Evolutionary conservation across 1,140 invertebrate species (phyloP), one percentile per base, ranked within the genome.

Genomic region (Nephotettix cincticeps): DNA sequence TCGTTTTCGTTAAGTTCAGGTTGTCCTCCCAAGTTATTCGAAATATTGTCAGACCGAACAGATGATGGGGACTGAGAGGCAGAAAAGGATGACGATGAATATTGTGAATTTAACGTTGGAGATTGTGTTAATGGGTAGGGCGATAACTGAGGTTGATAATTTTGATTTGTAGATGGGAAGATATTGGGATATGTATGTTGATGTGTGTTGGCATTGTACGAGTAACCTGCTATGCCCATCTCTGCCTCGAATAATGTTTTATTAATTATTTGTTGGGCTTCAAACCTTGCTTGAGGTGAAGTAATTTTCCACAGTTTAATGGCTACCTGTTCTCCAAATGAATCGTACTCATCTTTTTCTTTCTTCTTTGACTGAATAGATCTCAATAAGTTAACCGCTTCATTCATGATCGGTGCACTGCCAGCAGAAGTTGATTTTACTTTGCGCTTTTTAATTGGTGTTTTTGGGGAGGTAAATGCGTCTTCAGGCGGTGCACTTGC

Each of bases 321-420:
- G 19, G 47, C 47, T 54, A 54, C 47, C 47, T 54, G 47, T 54
- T 54, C 47, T 54, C 47, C 47, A 54, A 54, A 54, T 54, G 19
- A 54, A 54, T 54, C 47, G 19, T 54, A 54, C 19, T 54, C 47
- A 54, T 54, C 47, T 54, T 54, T 54, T 6, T 54, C 11, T 54
- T 54, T 54, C 19, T 19, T 54, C 47, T 54, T 54, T 21, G 47
- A 54, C 47, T 63, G 58, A 28, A 63, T 63, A 63, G 58, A 63
- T 63, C 58, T 63, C 58, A 63, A 63, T 30, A 63, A 19, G 58
- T 63, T 63, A 28, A 63, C 58, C 58, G 58, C 58, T 19, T 63
- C 58, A 63, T 63, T 63, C 23, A 63, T 63, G 58, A 63, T 63
- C 29, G 58, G 58, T n/a, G n/a, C n/a, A n/a, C n/a, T n/a, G 51